Evolutionary conservation across 53 echinoderm and acorn worm genomes (phyloP), one percentile per base, ranked within the genome.

Genomic region (Pentamera pediparva): DNA sequence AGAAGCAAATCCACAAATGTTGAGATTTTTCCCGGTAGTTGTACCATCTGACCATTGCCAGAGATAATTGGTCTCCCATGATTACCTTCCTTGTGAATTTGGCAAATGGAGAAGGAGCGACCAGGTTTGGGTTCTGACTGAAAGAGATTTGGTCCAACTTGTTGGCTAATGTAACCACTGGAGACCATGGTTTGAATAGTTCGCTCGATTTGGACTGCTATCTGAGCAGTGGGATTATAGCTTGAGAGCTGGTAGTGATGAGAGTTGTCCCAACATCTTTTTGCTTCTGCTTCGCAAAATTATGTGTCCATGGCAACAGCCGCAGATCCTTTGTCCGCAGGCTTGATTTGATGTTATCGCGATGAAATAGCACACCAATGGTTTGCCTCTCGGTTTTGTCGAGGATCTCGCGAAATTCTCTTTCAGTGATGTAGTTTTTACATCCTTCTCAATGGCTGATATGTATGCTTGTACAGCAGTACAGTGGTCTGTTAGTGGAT

Each of bases 91-190:
- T 56, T 56, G 56, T 56, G 21, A 22, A 56, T 56, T 56, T 56
- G 10, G 56, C 12, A 21, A 13, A 56, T 12, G 25, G 20, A 56
- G 20, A 15, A 13, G 56, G 20, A 56, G 20, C 56, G 18, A 21
- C 30, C 34, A 7, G 33, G 62, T 62, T 32, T 62, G 6, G 56
- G 56, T 15, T 32, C 62, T 29, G 20, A 10, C 10, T 63, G 36
- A 4, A 34, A 37, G 63, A 63, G 63, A 63, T 63, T 34, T n/a
- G 63, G 63, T 17, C 63, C 63, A 34, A 31, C 36, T 63, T 63
- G 35, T 19, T 18, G 25, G 63, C 36, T 10, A 25, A 63, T 35
- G 36, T 34, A 63, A 25, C 37, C 33, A 37, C 3, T 63, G 63
- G 18, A 37, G 18, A 63, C n/a, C 5, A 34, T 35, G 32, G 3